Base-by-base conservation (phyloP, 2,113 vertebrate genomes). In the Bujurquina vittata region DNA sequence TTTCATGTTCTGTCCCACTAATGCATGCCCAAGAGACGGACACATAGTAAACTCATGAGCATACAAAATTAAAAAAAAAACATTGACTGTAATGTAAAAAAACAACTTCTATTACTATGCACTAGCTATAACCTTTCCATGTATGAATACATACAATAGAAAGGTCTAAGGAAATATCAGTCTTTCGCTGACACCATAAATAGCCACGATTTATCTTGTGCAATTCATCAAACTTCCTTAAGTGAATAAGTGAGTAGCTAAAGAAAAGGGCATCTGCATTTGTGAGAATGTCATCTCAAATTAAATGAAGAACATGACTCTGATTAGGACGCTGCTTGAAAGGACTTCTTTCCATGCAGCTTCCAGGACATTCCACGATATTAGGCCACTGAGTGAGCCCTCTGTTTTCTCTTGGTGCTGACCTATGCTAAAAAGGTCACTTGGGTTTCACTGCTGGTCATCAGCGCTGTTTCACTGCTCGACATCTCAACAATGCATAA, bases 221-320 rank as follows among this genome's bases (percentile, higher is more conserved):
- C 79, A 55, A 69, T 84, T 81, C 59, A 58, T 83, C 55, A 7
- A 84, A 86, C 84, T 81, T 75, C 79, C 80, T 83, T 81, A 87
- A 90, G 54, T 89, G 83, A 93, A 94, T 91, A 85, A 91, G 89
- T 87, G 77, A 84, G 49, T 75, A 81, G 84, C 69, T 90, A 54
- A 90, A 91, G 75, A 92, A 82, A 67, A 29, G 58, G 74, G 77
- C 89, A 84, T 92, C 81, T 85, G 84, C 84, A 56, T 91, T 69
- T 83, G 84, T 59, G 58, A 62, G 17, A 93, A 72, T 84, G 86
- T 90, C 88, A 60, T 88, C 87, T 79, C 81, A 94, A 95, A 96
- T 95, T 89, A 54, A 95, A 95, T 94, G 67, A 95, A 85, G 80
- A 95, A 91, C 94, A 95, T 96, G 95, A 96, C 94, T 95, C 91